phyloP scores from a whole-genome alignment of 2,113 vertebrate species.

The Baryphthengus martii region DNA sequence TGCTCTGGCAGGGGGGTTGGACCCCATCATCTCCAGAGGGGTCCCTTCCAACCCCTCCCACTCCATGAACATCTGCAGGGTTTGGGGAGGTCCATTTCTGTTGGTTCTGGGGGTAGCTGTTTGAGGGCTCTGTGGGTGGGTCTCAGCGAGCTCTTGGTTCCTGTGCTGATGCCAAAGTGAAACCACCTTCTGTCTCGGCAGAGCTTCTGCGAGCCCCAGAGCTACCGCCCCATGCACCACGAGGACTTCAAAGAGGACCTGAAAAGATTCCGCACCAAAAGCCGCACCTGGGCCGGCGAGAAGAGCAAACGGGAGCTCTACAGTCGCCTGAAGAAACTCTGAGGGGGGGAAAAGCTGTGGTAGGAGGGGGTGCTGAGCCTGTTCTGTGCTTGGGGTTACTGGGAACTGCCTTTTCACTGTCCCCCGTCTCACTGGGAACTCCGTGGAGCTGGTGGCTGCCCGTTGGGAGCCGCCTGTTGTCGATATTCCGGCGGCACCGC shows the following conservation, averaged over 20 bases:
- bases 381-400: background rate
- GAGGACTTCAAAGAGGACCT: constrained; percentile 93
- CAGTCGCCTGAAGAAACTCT: constrained; percentile 93
- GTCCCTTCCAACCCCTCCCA: too few relatives aligned
- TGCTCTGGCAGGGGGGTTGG: too few relatives aligned
- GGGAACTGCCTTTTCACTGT: too few relatives aligned
- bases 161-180: fast-evolving
- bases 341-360: background rate
- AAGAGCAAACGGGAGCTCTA: constrained; percentile 95
- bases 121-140: too few relatives aligned
- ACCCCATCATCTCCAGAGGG: too few relatives aligned
- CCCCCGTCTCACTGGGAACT: background rate
- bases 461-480: background rate
- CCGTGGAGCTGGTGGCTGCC: background rate
- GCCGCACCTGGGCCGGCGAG: constrained; percentile 93
- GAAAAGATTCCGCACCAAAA: constrained; percentile 87
- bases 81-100: too few relatives aligned
- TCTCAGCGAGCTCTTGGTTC: too few relatives aligned
- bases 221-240: constrained; percentile 93
- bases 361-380: background rate
- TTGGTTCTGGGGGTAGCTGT: too few relatives aligned
- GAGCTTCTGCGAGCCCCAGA: constrained; percentile 88
- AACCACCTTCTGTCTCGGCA: constrained; percentile 27
- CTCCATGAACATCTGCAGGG: too few relatives aligned
- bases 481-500: background rate